Percentiles rank a stretch among this genome's conserved stretches.
Evolutionary conservation across 2,113 vertebrate genomes (phyloP).

Genomic region (Pomatorhinus ruficollis): DNA sequence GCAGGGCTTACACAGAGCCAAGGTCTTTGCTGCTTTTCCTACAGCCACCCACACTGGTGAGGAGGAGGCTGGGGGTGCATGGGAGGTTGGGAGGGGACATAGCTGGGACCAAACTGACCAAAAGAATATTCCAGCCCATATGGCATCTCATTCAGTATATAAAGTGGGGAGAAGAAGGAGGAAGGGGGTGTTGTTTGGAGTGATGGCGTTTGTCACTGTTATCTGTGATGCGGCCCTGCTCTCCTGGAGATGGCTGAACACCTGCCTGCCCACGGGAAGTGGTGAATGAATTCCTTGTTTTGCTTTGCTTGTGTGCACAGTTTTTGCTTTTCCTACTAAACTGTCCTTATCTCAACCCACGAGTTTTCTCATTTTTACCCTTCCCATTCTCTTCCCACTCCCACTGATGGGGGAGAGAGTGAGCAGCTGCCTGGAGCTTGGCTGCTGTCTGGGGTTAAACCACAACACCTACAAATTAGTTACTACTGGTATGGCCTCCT

Average conservation of each 20-base stretch:
- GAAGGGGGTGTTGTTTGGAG: background rate
- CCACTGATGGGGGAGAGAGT: background rate
- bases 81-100: background rate
- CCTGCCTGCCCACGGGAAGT: background rate
- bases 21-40: background rate
- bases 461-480: background rate
- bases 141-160: background rate
- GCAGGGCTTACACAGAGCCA: background rate
- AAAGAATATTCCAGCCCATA: background rate
- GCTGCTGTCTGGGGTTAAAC: background rate
- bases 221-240: background rate
- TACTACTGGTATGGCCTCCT: background rate
- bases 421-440: background rate
- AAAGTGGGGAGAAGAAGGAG: background rate
- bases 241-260: background rate
- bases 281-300: background rate
- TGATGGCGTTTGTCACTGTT: fast-evolving
- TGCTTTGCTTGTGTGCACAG: background rate
- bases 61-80: background rate
- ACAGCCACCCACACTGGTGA: background rate
- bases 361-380: background rate
- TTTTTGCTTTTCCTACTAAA: background rate
- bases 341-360: background rate
- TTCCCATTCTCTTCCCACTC: background rate
- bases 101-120: background rate